Evolutionary conservation across 2,797 vertebrate genomes (phyloP), one percentile per base, ranked within the genome.

Genomic region (Pteronotus mesoamericanus): DNA sequence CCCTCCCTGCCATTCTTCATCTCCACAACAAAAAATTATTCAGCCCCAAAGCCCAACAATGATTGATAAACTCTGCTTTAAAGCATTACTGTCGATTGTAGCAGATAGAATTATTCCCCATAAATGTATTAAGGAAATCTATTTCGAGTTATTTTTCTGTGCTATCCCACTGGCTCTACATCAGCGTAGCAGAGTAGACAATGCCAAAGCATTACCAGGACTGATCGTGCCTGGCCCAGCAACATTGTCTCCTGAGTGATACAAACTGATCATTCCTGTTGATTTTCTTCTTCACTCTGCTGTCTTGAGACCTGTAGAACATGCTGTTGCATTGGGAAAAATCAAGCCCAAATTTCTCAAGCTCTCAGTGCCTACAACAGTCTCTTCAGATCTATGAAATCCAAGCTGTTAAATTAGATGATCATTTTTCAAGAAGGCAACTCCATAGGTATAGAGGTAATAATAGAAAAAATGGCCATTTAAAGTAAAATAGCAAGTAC

Each of bases 261-360:
- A 34, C 48, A 29, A 68, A 61, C 22, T 6, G 44, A 42, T 75
- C 64, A 42, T 46, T 84, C 42, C 77, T 26, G 69, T 5, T n/a
- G 66, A 83, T 89, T 85, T 92, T 77, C 22, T 71, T 61, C 57
- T 77, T 77, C 22, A 66, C 77, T 68, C 93, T 44, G 4, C 32
- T 34, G 22, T 7, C 29, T 44, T 19, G 39, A 79, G 34, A 69
- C 74, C 37, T 14, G 1, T 5, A 74, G 32, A 72, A 2, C 2
- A 21, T 5, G 3, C 24, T 21, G 7, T 0, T n/a, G 32, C 42
- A n/a, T 72, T 18, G 51, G 32, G 42, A 51, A n/a, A 39, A 51
- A 71, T 91, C 48, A 48, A 86, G 34, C 53, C 14, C 64, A 11
- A 55, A 15, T 39, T 57, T 59, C 53, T 77, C 29, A 74, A 51